These are phyloP conservation scores for Coilia nasus DNA, from an alignment of 2,797 vertebrate genomes.

Conservation along the genomic window DNA sequence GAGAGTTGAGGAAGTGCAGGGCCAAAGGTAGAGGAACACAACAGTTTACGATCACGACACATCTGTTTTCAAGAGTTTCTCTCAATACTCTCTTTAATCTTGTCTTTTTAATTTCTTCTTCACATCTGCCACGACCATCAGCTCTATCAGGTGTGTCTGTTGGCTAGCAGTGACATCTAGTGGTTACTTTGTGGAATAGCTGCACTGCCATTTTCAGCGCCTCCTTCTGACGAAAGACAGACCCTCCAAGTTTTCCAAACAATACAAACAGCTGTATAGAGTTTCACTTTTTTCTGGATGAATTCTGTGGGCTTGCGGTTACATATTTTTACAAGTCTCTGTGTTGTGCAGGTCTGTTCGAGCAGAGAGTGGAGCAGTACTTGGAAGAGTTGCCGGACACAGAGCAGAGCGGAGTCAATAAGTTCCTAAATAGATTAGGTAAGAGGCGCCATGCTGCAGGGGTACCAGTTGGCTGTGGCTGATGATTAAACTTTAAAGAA, in stretches of 20 bases:
- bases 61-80: not conserved
- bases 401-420: constrained; percentile 97
- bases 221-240: not conserved
- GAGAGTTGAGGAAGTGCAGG: constrained; percentile 92
- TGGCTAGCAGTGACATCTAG: constrained; percentile 4
- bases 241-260: not conserved
- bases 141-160: not conserved
- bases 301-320: constrained; percentile 40
- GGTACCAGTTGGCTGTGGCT: no score
- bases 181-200: not conserved
- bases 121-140: not conserved
- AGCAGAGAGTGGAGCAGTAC: constrained; percentile 96
- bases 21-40: constrained; percentile 85
- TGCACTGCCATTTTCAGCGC: not conserved
- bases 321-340: constrained; percentile 33
- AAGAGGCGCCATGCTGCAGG: not conserved
- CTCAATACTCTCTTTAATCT: not conserved
- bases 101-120: not conserved
- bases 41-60: not conserved
- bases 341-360: constrained; percentile 85
- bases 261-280: constrained; percentile 20
- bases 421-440: constrained; percentile 90
- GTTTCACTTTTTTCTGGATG: constrained; percentile 17
- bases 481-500: not conserved
- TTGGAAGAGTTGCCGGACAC: constrained; percentile 96